Base-by-base conservation (phyloP, 2,113 vertebrate species). In the Vulpes lagopus region DNA sequence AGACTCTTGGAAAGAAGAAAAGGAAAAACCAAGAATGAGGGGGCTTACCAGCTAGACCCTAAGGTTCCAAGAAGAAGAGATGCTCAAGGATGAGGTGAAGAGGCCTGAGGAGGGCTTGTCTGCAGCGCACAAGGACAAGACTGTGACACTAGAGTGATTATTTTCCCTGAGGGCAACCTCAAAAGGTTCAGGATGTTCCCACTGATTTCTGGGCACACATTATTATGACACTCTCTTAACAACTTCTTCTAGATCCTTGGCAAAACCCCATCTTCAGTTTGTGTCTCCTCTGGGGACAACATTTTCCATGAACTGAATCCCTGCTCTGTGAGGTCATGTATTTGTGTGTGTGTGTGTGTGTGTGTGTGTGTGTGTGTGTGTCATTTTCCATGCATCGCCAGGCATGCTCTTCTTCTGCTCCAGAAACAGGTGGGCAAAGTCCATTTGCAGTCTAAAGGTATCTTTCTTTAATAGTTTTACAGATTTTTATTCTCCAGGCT, bases 31-130 rank as follows among this genome's bases (percentile, higher is more conserved):
- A 59, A 65, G n/a, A 80, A 65, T 11, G 19, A 9, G 16, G 55
- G 64, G 27, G 11, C 5, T 76, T 3, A 4, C 14, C 17, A 32
- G 25, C 25, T 90, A 57, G n/a, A 69, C 30, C 32, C 43, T 43
- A 55, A 51, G 12, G 2, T 82, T 69, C 60, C 12, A 27, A 67
- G 38, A 85, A 12, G 43, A 86, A 92, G 19, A 15, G 84, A 16
- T 19, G 8, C n/a, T 71, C n/a, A 19, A 3, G 9, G 9, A 65
- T 17, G 5, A 57, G 25, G 14, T n/a, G 35, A 95, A 32, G 7
- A 11, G 32, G 19, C 22, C 27, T 4, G 38, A 15, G 43, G 23
- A 0, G 0, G 22, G 23, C n/a, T 10, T 6, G 7, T 16, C 64
- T 74, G 16, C 3, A 0, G 35, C 5, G 1, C 32, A 17, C 86